Evolutionary conservation across 2,113 vertebrate genomes (phyloP).

Genomic region (Galemys pyrenaicus): DNA sequence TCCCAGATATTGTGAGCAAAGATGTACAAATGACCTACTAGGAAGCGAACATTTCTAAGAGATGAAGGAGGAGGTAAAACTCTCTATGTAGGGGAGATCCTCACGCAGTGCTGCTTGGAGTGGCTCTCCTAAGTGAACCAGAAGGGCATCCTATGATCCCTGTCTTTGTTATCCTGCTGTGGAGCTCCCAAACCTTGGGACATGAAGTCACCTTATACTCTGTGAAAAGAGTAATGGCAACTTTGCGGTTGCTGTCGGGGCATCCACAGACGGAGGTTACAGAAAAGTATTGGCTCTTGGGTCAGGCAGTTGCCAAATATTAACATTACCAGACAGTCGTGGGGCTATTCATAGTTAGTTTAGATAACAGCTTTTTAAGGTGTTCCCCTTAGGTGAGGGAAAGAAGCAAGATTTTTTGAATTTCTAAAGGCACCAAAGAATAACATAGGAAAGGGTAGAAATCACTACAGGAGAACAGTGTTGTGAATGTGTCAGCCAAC

Average conservation of each 20-base stretch:
- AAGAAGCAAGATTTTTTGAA: neutral
- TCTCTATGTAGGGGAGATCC: neutral
- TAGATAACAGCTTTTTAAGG: neutral
- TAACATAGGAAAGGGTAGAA: neutral
- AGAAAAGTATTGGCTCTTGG: neutral
- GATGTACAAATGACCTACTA: constrained; percentile 52
- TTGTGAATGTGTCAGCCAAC: neutral
- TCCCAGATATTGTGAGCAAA: constrained; percentile 40
- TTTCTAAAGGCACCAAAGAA: neutral
- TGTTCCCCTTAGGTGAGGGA: neutral
- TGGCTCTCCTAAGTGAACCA: neutral
- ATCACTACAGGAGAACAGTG: neutral
- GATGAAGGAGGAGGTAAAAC: neutral
- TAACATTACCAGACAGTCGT: neutral
- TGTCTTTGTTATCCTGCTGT: neutral
- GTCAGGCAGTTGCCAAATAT: neutral
- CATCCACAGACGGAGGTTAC: neutral
- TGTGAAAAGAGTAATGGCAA: neutral
- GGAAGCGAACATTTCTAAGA: constrained; percentile 50
- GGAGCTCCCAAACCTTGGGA: neutral
- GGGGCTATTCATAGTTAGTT: neutral
- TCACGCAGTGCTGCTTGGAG: neutral
- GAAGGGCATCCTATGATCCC: neutral
- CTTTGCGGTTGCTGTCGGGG: neutral
- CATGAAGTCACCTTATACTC: neutral